Evolutionary conservation across 2,888 invertebrate genomes (phyloP).

Genomic region (Psylliodes chrysocephalus): DNA sequence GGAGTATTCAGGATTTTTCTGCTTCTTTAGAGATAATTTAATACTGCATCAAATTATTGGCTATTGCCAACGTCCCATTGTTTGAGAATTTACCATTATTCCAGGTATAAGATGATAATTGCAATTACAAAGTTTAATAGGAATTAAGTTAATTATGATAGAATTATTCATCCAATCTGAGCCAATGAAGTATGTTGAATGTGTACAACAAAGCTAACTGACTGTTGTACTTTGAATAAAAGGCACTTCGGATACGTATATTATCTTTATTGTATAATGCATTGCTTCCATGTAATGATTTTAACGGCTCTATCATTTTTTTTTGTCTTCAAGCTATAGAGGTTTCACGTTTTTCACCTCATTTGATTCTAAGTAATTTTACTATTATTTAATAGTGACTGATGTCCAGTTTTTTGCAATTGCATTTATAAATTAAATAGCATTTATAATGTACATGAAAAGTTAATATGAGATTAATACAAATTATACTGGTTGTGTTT

Average conservation of each 20-base stretch:
- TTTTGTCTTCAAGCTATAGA: background rate
- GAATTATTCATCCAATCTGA: conserved; percentile 3
- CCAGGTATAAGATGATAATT: conserved; percentile 8
- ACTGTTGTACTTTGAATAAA: background rate
- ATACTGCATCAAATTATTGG: too few species aligned
- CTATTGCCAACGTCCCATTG: background rate
- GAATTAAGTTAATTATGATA: background rate
- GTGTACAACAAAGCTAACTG: background rate
- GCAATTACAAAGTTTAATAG: conserved; percentile 21
- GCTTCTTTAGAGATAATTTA: too few species aligned
- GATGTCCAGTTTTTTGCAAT: too few species aligned
- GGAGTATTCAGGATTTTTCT: too few species aligned
- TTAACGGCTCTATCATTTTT: conserved; percentile 2
- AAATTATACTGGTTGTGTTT: too few species aligned
- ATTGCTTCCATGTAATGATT: background rate
- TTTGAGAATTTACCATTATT: background rate
- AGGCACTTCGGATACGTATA: background rate
- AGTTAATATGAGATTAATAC: too few species aligned
- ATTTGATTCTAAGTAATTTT: too few species aligned
- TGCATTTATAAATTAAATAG: too few species aligned
- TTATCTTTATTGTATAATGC: conserved; percentile 1
- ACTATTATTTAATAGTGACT: too few species aligned
- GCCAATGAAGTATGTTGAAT: background rate
- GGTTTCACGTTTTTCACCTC: conserved; percentile 1
- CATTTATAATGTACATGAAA: too few species aligned